Conservation (phyloP, 1,140 invertebrate species). For the Dinoponera quadriceps region DNA sequence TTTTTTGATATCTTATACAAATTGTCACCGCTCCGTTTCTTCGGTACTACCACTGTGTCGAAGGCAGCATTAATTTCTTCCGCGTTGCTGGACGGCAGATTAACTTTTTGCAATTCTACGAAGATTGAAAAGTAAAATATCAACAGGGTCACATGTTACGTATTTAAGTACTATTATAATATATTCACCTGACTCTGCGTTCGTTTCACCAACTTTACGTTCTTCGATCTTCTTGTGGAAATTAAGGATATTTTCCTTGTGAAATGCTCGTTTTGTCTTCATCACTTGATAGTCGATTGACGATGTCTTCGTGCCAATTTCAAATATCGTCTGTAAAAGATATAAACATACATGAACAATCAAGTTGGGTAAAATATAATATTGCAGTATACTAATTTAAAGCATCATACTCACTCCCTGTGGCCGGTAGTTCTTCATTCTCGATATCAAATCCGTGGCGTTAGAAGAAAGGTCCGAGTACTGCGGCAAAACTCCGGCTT, state of each 20-base stretch:
- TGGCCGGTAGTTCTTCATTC: conserved; percentile 94
- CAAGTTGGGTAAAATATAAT: conserved; percentile 48
- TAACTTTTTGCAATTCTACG: conserved; percentile 56
- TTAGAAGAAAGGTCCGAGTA: conserved; percentile 76
- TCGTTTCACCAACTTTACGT: conserved; percentile 81
- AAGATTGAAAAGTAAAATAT: conserved; percentile 1
- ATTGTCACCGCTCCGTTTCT: conserved; percentile 87
- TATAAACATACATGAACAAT: conserved; percentile 67
- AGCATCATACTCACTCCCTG: conserved; percentile 89
- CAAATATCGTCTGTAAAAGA: conserved; percentile 95
- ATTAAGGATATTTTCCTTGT: conserved; percentile 87
- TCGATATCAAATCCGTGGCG: conserved; percentile 87
- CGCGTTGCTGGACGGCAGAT: conserved; percentile 75
- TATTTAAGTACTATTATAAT: conserved; percentile 65
- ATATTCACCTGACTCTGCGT: conserved; percentile 67
- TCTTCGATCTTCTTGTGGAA: conserved; percentile 83
- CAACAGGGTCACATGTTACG: neutral
- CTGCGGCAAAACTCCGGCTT: conserved; percentile 85
- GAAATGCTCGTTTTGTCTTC: conserved; percentile 89
- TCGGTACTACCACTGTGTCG: conserved; percentile 86
- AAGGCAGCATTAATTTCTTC: conserved; percentile 83
- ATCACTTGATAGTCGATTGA: conserved; percentile 90
- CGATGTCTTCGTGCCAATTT: conserved; percentile 93
- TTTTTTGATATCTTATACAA: conserved; percentile 86
- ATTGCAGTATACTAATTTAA: conserved; percentile 16